phyloP scores from a whole-genome alignment of 1,140 invertebrate genomes.

The Halesus radiatus region DNA sequence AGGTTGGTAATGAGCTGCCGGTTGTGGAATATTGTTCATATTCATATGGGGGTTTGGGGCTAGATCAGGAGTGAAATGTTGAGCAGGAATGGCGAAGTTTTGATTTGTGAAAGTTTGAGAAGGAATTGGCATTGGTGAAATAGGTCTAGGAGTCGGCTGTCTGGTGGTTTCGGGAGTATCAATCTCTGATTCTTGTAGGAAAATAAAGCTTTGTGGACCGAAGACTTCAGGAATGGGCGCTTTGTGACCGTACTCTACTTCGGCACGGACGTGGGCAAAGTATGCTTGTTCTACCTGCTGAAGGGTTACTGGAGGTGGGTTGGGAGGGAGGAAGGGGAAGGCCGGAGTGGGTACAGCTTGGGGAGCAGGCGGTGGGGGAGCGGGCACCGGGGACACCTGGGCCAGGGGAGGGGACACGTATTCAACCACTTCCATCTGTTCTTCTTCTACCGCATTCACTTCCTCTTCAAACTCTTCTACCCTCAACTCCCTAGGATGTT shows the following conservation, averaged over 20 bases:
- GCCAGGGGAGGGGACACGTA: constrained; percentile 57
- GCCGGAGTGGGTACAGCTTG: constrained; percentile 65
- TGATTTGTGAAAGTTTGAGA: constrained; percentile 86
- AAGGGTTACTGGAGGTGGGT: constrained; percentile 67
- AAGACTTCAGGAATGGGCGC: constrained; percentile 81
- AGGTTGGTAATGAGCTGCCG: constrained; percentile 31
- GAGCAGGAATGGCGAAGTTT: constrained; percentile 72
- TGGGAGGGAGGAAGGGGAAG: constrained; percentile 64
- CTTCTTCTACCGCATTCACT: constrained; percentile 57
- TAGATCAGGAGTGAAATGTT: constrained; percentile 58
- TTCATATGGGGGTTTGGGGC: constrained; percentile 51
- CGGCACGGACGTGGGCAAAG: constrained; percentile 63
- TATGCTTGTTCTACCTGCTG: constrained; percentile 74
- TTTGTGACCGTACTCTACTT: constrained; percentile 67
- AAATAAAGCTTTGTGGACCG: constrained; percentile 80
- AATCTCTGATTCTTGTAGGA: constrained; percentile 83
- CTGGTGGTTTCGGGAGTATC: constrained; percentile 75
- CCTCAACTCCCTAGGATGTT: constrained; percentile 72
- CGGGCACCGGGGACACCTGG: constrained; percentile 58
- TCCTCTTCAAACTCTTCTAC: constrained; percentile 56
- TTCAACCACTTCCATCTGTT: constrained; percentile 52
- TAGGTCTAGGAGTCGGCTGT: constrained; percentile 63
- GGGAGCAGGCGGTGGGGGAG: constrained; percentile 59
- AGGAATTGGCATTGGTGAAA: constrained; percentile 76
- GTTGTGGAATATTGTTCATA: constrained; percentile 29